Percentiles rank a stretch among this genome's conserved stretches.
Evolutionary conservation across 2,888 invertebrate species (phyloP).

Genomic region (Cecidostiba fungosa): DNA sequence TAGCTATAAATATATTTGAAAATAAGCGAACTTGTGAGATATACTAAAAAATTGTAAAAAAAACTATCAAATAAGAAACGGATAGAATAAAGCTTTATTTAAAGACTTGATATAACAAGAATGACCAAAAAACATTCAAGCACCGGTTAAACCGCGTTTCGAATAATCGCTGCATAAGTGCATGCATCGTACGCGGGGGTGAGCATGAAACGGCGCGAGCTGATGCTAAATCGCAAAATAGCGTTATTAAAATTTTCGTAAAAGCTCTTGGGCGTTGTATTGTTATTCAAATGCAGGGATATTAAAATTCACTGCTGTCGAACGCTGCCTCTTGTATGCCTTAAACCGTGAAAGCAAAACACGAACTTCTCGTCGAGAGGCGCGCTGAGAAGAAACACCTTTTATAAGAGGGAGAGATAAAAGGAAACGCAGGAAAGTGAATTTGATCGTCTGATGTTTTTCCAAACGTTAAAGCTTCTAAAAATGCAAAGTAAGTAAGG

Average conservation of each 20-base stretch:
- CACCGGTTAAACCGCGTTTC: not conserved
- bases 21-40: no score
- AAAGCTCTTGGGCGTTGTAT: constrained; percentile 31
- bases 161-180: constrained; percentile 40
- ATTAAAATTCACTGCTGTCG: constrained; percentile 53
- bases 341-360: constrained; percentile 46
- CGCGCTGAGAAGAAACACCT: not conserved
- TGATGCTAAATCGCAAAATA: constrained; percentile 37
- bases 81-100: not conserved
- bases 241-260: constrained; percentile 54
- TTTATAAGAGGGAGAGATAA: constrained; percentile 1
- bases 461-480: not conserved
- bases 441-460: not conserved
- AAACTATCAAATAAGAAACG: not conserved
- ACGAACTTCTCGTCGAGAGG: not conserved
- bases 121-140: not conserved
- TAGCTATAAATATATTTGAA: no score
- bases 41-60: no score
- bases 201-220: not conserved
- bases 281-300: constrained; percentile 53
- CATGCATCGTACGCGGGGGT: no score
- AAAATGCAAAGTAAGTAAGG: not conserved
- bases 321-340: constrained; percentile 29
- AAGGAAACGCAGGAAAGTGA: not conserved
- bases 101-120: not conserved